These are phyloP conservation scores for Notothenia coriiceps DNA, from an alignment of 2,113 vertebrate genomes.

Conservation along the genomic window DNA sequence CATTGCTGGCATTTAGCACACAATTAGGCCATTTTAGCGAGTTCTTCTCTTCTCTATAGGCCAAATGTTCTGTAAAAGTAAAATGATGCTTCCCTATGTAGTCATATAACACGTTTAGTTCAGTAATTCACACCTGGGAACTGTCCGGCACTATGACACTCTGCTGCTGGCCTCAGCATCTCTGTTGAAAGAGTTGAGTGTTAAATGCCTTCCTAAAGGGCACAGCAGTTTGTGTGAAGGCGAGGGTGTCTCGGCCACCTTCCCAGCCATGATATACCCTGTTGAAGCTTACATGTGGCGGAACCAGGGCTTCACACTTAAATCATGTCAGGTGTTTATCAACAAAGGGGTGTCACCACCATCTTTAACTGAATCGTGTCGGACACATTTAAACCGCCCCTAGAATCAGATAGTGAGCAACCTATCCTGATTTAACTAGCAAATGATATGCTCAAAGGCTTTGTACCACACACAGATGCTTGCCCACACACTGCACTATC, in stretches of 20 bases:
- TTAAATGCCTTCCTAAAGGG: conserved; percentile 3
- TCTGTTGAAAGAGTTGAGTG: background rate
- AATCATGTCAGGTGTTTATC: conserved; percentile 16
- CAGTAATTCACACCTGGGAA: conserved; percentile 25
- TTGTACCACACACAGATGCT: conserved; percentile 38
- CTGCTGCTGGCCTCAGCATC: conserved; percentile 31
- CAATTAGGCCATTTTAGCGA: conserved; percentile 5
- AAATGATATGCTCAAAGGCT: conserved; percentile 47
- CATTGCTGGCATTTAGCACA: conserved; percentile 12
- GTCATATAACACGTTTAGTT: conserved; percentile 16
- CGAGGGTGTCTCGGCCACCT: background rate
- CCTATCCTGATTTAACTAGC: conserved; percentile 43
- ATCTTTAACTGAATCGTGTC: conserved; percentile 23
- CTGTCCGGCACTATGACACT: conserved; percentile 2
- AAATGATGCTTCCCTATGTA: conserved; percentile 10
- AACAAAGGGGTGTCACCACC: conserved; percentile 15
- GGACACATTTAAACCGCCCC: conserved; percentile 18
- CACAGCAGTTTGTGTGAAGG: conserved; percentile 1
- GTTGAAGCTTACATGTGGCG: background rate
- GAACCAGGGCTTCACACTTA: conserved; percentile 6
- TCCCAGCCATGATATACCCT: background rate
- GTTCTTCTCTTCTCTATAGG: background rate
- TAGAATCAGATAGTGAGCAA: conserved; percentile 14
- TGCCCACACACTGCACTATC: conserved; percentile 32
- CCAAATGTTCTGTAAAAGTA: conserved; percentile 2